A percentile compares a stretch with the other conserved stretches of the same genome.
phyloP scores from a whole-genome alignment of 2,113 vertebrate species.

The Chlorocebus sabaeus region DNA sequence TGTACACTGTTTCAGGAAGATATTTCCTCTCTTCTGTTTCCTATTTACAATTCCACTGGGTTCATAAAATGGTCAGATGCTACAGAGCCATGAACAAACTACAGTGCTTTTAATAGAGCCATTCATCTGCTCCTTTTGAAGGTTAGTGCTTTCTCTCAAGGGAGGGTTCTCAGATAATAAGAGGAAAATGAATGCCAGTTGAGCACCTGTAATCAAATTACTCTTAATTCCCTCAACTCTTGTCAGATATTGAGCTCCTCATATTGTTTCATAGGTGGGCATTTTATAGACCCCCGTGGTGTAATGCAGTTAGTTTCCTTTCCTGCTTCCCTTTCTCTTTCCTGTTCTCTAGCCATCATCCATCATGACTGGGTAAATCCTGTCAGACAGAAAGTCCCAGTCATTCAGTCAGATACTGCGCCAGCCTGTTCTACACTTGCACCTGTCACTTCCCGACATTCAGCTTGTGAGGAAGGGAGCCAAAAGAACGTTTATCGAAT shows the following conservation, averaged over 20 bases:
- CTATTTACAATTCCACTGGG: constrained; percentile 74
- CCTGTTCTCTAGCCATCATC: constrained; percentile 37
- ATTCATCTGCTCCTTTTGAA: constrained; percentile 83
- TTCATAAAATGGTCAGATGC: constrained; percentile 77
- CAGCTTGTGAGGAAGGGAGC: constrained; percentile 26
- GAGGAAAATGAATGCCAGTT: constrained; percentile 83
- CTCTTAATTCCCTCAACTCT: constrained; percentile 78
- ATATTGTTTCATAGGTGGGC: constrained; percentile 58
- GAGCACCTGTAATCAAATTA: constrained; percentile 85
- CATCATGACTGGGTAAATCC: constrained; percentile 64
- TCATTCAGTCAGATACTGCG: constrained; percentile 38
- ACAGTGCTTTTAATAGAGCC: constrained; percentile 79
- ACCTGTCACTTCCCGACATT: constrained; percentile 50
- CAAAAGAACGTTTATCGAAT: constrained; percentile 40
- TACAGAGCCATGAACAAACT: constrained; percentile 76
- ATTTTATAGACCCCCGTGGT: constrained; percentile 55
- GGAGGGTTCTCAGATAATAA: constrained; percentile 81
- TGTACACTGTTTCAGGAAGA: constrained; percentile 64
- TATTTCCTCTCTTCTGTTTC: constrained; percentile 70
- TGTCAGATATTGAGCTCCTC: constrained; percentile 73
- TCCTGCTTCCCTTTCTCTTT: constrained; percentile 13
- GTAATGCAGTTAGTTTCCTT: constrained; percentile 45
- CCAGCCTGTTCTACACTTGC: not conserved
- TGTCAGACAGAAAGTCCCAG: constrained; percentile 54
- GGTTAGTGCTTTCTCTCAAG: constrained; percentile 75